Percentiles rank a stretch among this genome's conserved stretches.
Evolutionary conservation across 2,797 vertebrate genomes (phyloP).

Genomic region (Gallinago stenura): DNA sequence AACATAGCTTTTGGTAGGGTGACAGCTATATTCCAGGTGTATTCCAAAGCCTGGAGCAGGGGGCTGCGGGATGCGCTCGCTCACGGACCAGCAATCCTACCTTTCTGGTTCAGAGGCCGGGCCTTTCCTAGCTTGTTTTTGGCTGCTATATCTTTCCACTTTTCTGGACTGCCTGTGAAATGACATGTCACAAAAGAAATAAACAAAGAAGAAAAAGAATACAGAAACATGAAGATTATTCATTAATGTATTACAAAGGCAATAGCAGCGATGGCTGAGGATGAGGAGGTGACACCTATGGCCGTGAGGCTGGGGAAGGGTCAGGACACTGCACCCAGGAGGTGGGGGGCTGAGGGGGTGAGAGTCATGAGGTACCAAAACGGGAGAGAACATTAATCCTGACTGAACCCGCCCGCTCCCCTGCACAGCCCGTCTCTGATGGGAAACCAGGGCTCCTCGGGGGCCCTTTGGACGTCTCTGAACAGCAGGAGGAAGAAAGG

Average conservation of each 20-base stretch:
- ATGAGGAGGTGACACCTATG: slow-evolving; percentile 48
- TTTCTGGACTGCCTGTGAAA: slow-evolving; percentile 89
- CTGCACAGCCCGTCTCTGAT: not conserved
- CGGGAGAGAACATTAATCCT: not conserved
- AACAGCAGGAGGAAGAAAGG: not conserved
- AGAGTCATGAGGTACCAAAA: not conserved
- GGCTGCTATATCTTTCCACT: slow-evolving; percentile 90
- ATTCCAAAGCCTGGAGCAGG: not conserved
- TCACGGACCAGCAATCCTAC: slow-evolving; percentile 79
- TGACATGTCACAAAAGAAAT: slow-evolving; percentile 81
- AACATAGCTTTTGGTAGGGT: not conserved
- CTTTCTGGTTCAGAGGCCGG: slow-evolving; percentile 88
- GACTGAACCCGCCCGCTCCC: not conserved
- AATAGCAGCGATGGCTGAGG: slow-evolving; percentile 39
- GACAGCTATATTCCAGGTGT: not conserved
- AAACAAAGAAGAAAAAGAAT: slow-evolving; percentile 75
- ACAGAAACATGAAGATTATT: slow-evolving; percentile 76
- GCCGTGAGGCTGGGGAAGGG: slow-evolving; percentile 10
- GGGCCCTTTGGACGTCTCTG: not conserved
- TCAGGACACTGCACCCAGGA: not conserved
- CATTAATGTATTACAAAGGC: not conserved
- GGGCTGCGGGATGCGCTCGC: not conserved
- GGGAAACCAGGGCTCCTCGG: not conserved
- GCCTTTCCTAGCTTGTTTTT: slow-evolving; percentile 89
- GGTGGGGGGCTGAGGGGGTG: not conserved